Conservation (phyloP, 2,797 vertebrate species). For the Lacerta agilis region DNA sequence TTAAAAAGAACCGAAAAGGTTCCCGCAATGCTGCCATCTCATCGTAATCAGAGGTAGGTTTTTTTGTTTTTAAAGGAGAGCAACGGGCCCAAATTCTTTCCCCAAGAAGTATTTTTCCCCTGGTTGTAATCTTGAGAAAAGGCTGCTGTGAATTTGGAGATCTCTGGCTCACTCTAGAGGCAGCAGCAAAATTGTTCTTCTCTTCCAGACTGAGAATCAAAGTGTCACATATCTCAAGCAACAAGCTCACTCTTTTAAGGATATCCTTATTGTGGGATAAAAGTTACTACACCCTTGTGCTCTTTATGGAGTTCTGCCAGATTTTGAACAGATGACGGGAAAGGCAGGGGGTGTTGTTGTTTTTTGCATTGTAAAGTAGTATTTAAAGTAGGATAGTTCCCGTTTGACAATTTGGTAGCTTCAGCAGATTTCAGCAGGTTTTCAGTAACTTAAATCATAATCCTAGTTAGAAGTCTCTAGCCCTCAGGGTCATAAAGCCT, state of each 20-base stretch:
- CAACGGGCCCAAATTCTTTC: neutral
- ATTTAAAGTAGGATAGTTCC: too few relatives aligned
- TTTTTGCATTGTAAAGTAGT: neutral
- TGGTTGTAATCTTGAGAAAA: neutral
- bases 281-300: neutral
- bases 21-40: neutral
- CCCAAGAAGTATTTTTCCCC: neutral
- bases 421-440: neutral
- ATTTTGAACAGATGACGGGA: neutral
- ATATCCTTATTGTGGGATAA: neutral
- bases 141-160: neutral
- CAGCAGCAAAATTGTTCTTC: neutral
- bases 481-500: neutral
- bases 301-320: neutral
- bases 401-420: neutral
- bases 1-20: neutral
- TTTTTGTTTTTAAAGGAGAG: neutral
- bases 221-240: neutral
- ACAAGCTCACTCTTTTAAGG: neutral
- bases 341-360: neutral
- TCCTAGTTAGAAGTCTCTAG: too few relatives aligned
- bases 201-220: neutral
- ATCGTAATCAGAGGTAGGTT: slow-evolving; percentile 19
- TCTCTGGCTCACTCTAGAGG: neutral
- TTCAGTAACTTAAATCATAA: neutral